Evolutionary conservation across 1,140 invertebrate genomes (phyloP).

Genomic region (Drosophila gunungcola): DNA sequence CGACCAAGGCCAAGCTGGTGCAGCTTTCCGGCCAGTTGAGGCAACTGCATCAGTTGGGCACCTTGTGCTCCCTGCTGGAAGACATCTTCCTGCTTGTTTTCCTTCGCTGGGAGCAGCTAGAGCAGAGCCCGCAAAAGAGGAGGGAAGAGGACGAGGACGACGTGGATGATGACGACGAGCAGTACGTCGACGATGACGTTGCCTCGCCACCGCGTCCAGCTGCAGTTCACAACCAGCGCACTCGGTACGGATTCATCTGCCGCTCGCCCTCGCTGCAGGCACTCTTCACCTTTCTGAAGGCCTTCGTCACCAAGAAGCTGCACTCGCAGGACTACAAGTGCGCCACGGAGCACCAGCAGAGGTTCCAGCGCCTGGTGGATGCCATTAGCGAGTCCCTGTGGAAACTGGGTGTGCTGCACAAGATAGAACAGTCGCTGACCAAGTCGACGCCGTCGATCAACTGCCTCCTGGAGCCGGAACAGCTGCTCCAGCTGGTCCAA

Average conservation of each 20-base stretch:
- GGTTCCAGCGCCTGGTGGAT: slow-evolving; percentile 70
- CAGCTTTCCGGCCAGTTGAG: slow-evolving; percentile 62
- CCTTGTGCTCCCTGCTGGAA: slow-evolving; percentile 67
- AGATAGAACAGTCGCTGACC: slow-evolving; percentile 63
- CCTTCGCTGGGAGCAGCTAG: slow-evolving; percentile 77
- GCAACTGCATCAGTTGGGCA: slow-evolving; percentile 60
- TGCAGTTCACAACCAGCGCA: slow-evolving; percentile 1
- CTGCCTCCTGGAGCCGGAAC: slow-evolving; percentile 61
- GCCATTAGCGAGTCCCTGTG: slow-evolving; percentile 72
- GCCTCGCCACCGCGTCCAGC: slow-evolving; percentile 13
- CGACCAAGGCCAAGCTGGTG: slow-evolving; percentile 43
- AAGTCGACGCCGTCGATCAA: slow-evolving; percentile 16
- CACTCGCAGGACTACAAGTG: slow-evolving; percentile 76
- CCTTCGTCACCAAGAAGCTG: slow-evolving; percentile 73
- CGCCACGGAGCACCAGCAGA: slow-evolving; percentile 45
- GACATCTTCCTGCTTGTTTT: slow-evolving; percentile 77
- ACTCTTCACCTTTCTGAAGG: slow-evolving; percentile 71
- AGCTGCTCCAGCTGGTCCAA: slow-evolving; percentile 68
- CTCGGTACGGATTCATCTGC: slow-evolving; percentile 76
- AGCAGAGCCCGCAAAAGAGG: slow-evolving; percentile 14
- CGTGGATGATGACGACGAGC: slow-evolving; percentile 57
- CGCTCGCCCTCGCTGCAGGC: slow-evolving; percentile 47
- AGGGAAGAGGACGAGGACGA: slow-evolving; percentile 31
- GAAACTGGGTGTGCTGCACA: slow-evolving; percentile 73
- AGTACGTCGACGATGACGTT: slow-evolving; percentile 68